These are phyloP conservation scores for Margarornis squamiger DNA, from an alignment of 2,797 vertebrate genomes.

Conservation along the genomic window DNA sequence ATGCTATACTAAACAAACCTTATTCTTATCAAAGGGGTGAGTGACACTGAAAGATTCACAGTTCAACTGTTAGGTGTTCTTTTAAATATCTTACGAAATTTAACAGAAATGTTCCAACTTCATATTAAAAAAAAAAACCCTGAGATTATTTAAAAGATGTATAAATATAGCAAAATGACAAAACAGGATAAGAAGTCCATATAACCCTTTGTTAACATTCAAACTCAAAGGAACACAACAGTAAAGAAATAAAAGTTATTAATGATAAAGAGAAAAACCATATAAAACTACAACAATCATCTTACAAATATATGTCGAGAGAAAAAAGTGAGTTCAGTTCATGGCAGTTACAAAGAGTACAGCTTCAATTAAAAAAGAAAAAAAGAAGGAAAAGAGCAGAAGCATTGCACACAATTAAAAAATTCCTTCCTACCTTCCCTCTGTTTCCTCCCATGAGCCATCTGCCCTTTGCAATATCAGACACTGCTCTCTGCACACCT, in stretches of 20 bases:
- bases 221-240: background rate
- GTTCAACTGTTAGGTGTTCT: background rate
- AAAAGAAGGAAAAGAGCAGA: accelerated
- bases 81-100: background rate
- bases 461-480: accelerated
- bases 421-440: background rate
- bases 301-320: accelerated
- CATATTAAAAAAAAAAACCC: background rate
- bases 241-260: background rate
- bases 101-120: background rate
- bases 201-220: background rate
- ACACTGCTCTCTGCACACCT: accelerated
- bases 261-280: background rate
- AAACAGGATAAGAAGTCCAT: background rate
- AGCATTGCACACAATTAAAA: background rate
- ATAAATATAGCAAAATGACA: background rate
- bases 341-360: background rate
- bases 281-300: background rate
- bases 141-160: background rate
- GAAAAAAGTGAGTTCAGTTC: background rate
- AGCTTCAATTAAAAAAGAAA: background rate
- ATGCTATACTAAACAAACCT: background rate
- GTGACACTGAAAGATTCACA: background rate
- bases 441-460: background rate
- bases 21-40: background rate